Conservation (phyloP, 2,113 vertebrate genomes). For the Dicerorhinus sumatrensis region DNA sequence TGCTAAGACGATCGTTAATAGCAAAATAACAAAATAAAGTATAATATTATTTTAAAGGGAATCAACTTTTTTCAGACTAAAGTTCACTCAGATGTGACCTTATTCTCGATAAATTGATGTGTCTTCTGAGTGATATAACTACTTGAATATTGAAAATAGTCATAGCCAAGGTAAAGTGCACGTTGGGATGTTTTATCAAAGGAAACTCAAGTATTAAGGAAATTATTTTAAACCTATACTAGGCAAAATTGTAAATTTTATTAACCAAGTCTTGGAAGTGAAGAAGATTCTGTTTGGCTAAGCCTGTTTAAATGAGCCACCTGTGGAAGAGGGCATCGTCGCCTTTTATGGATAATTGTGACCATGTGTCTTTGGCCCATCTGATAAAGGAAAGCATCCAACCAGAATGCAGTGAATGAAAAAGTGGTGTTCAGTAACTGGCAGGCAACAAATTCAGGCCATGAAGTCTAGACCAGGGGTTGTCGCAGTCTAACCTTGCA, state of each 20-base stretch:
- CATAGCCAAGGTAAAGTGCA: background rate
- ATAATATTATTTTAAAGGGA: background rate
- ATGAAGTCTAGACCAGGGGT: background rate
- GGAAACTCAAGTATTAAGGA: background rate
- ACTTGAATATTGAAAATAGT: background rate
- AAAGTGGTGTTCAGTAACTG: too few species aligned
- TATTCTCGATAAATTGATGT: background rate
- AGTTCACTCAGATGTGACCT: background rate
- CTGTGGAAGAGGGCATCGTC: fast-evolving
- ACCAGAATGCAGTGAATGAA: background rate
- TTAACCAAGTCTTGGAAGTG: background rate
- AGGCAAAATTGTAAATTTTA: background rate
- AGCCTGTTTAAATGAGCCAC: background rate
- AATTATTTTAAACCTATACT: background rate
- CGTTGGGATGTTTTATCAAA: background rate
- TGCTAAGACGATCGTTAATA: background rate
- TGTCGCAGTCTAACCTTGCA: fast-evolving
- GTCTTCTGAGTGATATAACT: background rate
- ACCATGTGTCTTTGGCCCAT: background rate
- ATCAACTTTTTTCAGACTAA: background rate
- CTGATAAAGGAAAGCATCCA: background rate
- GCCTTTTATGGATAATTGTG: background rate
- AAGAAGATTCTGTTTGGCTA: background rate
- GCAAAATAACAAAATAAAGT: background rate
- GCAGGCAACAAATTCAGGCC: background rate